Evolutionary conservation across 2,888 invertebrate species (phyloP), one percentile per base, ranked within the genome.

Genomic region (Dasysyrphus albostriatus): DNA sequence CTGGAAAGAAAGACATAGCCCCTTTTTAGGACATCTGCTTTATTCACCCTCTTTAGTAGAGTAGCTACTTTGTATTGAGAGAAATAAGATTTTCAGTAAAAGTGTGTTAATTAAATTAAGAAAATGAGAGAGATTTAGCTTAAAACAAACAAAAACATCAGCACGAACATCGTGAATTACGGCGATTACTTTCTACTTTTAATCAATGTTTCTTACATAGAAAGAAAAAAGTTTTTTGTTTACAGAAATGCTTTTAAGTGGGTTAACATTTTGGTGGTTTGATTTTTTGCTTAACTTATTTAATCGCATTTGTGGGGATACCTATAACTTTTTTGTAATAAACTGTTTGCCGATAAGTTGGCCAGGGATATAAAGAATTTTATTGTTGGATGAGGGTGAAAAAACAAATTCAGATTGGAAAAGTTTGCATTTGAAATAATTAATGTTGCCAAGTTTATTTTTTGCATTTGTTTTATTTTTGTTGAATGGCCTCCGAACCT

Each of bases 61-160:
- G 54, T 63, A 59, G 16, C 34, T 24, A 49, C 49, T 51, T 51
- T 34, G 24, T 32, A 12, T 8, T n/a, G n/a, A 59, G 32, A 37
- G 24, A 70, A 70, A 67, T 74, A 67, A 67, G 34, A 69, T 54
- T 61, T 59, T 37, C 39, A 69, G 16, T 34, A 56, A 56, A 65
- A 58, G 79, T 80, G 49, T 58, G 79, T 74, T 77, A 67, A 85
- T 85, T 81, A 85, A 81, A 85, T 85, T 85, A 49, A 61, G 73
- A 29, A 59, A 65, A 76, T 37, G 37, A 74, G 54, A 39, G 49
- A 59, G 54, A 19, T 37, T 67, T 58, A 12, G n/a, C 19, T 70
- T 44, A 39, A 19, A 54, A 39, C 19, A 54, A 56, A 34, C 4
- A 32, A n/a, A 34, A 56, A 14, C 4, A n/a, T 34, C 24, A 24